A percentile compares a stretch with the other conserved stretches of the same genome.
These are phyloP conservation scores for Pandemis heparana DNA, from an alignment of 2,888 invertebrate species.

Conservation along the genomic window DNA sequence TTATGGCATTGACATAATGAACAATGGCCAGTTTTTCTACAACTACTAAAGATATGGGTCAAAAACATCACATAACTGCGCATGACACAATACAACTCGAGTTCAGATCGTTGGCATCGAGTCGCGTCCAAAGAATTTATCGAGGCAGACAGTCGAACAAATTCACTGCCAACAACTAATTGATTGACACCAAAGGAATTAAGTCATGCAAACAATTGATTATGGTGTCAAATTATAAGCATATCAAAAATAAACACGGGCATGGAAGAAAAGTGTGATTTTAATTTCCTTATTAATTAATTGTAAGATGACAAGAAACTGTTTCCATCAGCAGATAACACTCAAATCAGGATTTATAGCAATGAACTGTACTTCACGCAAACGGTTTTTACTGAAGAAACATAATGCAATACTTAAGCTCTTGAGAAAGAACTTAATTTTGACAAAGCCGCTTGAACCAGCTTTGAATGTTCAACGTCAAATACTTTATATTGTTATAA, in stretches of 20 bases:
- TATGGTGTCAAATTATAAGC: not conserved
- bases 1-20: conserved; percentile 35
- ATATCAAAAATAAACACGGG: not conserved
- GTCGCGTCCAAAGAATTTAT: conserved; percentile 40
- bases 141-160: conserved; percentile 16
- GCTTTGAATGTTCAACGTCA: too few relatives aligned
- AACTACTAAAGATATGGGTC: conserved; percentile 71
- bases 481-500: too few relatives aligned
- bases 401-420: too few relatives aligned
- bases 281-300: not conserved
- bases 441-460: too few relatives aligned
- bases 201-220: conserved; percentile 7
- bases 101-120: conserved; percentile 66
- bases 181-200: not conserved
- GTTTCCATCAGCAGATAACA: not conserved
- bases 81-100: conserved; percentile 73
- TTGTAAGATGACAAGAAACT: not conserved
- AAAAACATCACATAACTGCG: conserved; percentile 75
- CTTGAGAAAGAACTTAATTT: too few relatives aligned
- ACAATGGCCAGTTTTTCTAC: conserved; percentile 67
- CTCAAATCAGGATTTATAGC: too few relatives aligned
- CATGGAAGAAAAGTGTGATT: not conserved
- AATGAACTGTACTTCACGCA: too few relatives aligned
- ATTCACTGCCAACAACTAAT: not conserved
- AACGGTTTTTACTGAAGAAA: too few relatives aligned